phyloP scores from a whole-genome alignment of 1,140 invertebrate species.

The Drosophila yakuba region DNA sequence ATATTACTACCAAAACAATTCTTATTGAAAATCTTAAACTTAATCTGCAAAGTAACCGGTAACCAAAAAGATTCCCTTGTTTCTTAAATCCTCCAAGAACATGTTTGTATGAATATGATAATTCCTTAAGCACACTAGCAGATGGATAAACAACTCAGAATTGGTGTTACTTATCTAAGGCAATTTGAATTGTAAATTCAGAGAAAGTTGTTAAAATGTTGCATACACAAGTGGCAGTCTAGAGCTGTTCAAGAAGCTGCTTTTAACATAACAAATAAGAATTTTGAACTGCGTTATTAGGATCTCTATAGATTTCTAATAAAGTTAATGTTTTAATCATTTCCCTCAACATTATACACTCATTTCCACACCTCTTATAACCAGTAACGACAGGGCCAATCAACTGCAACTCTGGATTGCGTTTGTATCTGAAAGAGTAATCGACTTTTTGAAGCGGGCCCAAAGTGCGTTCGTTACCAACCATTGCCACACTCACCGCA shows the following conservation, averaged over 20 bases:
- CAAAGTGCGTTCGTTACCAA: conserved; percentile 6
- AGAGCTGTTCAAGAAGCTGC: background rate
- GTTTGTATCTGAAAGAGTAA: conserved; percentile 12
- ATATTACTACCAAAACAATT: too few relatives aligned
- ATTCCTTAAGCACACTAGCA: too few relatives aligned
- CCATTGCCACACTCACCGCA: conserved; percentile 9
- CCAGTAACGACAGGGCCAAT: conserved; percentile 13
- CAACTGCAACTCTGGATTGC: conserved; percentile 15
- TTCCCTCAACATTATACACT: background rate
- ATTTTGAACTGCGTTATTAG: background rate
- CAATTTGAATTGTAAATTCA: background rate
- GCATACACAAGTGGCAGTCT: too few relatives aligned
- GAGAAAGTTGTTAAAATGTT: background rate
- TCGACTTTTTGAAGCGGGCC: conserved; percentile 19
- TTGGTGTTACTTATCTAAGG: background rate
- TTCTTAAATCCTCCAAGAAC: too few relatives aligned
- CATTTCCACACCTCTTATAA: conserved; percentile 26
- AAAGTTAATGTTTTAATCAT: background rate
- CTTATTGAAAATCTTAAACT: too few relatives aligned
- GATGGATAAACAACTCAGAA: background rate
- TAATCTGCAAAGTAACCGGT: too few relatives aligned
- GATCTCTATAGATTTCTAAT: conserved; percentile 3
- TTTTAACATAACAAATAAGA: too few relatives aligned
- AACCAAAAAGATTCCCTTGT: too few relatives aligned
- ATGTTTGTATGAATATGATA: too few relatives aligned